phyloP scores from a whole-genome alignment of 2,888 invertebrate genomes.

The Cryptops parisi region DNA sequence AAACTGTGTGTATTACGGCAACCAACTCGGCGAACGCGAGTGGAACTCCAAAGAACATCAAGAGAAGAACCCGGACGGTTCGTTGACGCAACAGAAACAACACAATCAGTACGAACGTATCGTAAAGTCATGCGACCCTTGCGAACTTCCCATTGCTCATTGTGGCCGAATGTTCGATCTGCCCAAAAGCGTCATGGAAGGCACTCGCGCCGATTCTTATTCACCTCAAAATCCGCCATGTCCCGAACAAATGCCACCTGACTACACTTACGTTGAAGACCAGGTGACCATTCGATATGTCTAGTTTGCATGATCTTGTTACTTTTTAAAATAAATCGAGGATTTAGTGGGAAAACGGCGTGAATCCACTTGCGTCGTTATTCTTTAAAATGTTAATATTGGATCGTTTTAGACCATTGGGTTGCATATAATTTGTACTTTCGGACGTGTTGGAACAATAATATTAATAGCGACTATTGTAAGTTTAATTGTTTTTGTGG shows the following conservation, averaged over 20 bases:
- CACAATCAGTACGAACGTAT: not conserved
- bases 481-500: too few species aligned
- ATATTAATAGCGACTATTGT: too few species aligned
- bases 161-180: not conserved
- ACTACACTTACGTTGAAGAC: conserved; percentile 4
- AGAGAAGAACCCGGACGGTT: not conserved
- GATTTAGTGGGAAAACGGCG: too few species aligned
- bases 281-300: too few species aligned
- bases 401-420: too few species aligned
- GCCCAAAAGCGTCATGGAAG: not conserved
- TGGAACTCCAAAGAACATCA: conserved; percentile 3
- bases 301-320: too few species aligned
- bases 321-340: too few species aligned
- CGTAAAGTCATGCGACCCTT: not conserved
- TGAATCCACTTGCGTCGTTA: too few species aligned
- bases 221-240: conserved; percentile 3
- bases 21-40: conserved; percentile 5
- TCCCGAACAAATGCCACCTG: not conserved
- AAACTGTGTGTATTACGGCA: not conserved
- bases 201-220: not conserved
- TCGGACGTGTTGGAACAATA: too few species aligned
- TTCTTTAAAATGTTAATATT: too few species aligned
- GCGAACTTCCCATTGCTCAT: not conserved
- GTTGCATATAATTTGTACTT: too few species aligned
- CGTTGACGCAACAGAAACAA: not conserved